Base-by-base conservation (phyloP, 2,113 vertebrate genomes). In the Lepisosteus oculatus region DNA sequence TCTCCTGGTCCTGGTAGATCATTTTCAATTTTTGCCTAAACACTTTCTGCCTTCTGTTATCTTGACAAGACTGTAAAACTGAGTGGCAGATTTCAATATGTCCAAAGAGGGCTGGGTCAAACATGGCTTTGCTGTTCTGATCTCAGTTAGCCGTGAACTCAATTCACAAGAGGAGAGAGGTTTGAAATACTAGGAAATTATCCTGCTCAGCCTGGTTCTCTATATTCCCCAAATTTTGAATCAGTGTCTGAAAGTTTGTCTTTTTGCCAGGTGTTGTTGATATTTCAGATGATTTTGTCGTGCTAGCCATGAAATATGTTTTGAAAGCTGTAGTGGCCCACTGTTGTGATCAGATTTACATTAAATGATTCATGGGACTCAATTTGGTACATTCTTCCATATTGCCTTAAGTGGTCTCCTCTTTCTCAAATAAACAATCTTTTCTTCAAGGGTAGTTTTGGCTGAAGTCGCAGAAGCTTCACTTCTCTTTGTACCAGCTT, bases 381-480 rank as follows among this genome's bases (percentile, higher is more conserved):
- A 54, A 61, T 72, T 77, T 77, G 72, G 56, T 68, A 66, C 11
- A 29, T 67, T 73, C 75, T 75, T 66, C 68, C 63, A 62, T 61
- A 61, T 77, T 54, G 80, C 80, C 78, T 79, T 44, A 43, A 77
- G 78, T 76, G 61, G 54, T 68, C 44, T 51, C 55, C 66, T 69
- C 67, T 55, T 55, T 57, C 45, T 62, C 73, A 54, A 51, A 68
- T 66, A 54, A n/a, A 77, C 72, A 67, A 47, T 43, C 43, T 70
- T 70, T 72, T 79, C 74, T 84, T 79, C 73, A 81, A 65, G 6
- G 73, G 68, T 79, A 72, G 61, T 66, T 65, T 80, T 72, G 43
- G 65, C 65, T 69, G 59, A 51, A 14, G 44, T 65, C 47, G 55
- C 61, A 55, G 17, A 14, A 55, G 45, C 51, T 67, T 12, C 45